Evolutionary conservation across 2,797 vertebrate species (phyloP).

Genomic region (Odontamblyopus rebecca): DNA sequence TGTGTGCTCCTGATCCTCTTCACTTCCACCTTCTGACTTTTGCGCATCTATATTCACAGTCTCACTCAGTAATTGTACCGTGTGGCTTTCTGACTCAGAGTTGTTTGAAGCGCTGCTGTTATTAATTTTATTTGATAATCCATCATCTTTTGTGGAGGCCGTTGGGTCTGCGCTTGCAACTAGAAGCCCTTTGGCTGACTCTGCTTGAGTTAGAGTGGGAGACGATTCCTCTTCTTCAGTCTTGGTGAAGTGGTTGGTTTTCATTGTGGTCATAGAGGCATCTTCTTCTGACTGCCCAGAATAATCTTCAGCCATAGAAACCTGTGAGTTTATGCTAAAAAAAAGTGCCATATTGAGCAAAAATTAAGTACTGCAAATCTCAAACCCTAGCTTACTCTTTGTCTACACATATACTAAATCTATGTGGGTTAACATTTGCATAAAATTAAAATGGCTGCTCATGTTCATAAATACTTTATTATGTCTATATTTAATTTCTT

Average conservation of each 20-base stretch:
- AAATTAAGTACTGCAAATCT: neutral
- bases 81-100: conserved; percentile 35
- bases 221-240: conserved; percentile 20
- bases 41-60: conserved; percentile 54
- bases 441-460: neutral
- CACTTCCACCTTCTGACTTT: conserved; percentile 19
- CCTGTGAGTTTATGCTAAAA: conserved; percentile 54
- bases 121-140: conserved; percentile 26
- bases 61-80: conserved; percentile 26
- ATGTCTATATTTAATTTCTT: conserved; percentile 12
- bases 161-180: conserved; percentile 33
- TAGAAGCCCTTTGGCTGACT: conserved; percentile 21
- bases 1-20: conserved; percentile 27
- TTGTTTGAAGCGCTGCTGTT: conserved; percentile 19
- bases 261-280: conserved; percentile 24
- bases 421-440: neutral
- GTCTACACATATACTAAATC: neutral
- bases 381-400: neutral
- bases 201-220: conserved; percentile 14
- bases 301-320: conserved; percentile 49
- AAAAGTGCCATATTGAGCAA: conserved; percentile 37
- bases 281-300: conserved; percentile 35
- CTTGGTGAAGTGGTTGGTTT: conserved; percentile 23
- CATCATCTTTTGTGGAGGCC: conserved; percentile 21
- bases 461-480: neutral